Evolutionary conservation across 2,888 invertebrate species (phyloP).

Genomic region (Epinotia nisella): DNA sequence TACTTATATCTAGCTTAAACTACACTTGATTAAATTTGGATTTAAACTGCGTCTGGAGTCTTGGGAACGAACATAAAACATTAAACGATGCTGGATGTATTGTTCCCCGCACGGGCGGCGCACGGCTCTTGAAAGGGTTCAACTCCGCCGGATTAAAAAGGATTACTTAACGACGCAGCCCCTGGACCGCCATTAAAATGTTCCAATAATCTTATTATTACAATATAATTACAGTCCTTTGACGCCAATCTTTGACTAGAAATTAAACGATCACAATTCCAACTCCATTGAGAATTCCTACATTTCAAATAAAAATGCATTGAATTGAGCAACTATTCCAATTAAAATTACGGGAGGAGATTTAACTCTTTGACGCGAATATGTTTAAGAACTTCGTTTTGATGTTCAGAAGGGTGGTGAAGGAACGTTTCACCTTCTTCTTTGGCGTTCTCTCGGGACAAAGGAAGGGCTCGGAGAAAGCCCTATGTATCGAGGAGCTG

Average conservation of each 20-base stretch:
- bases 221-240: constrained; percentile 30
- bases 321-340: constrained; percentile 76
- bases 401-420: constrained; percentile 77
- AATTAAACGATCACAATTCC: constrained; percentile 49
- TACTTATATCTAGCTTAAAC: constrained; percentile 21
- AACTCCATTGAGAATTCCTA: constrained; percentile 25
- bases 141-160: constrained; percentile 37
- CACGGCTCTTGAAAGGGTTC: constrained; percentile 30
- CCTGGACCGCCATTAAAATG: constrained; percentile 40
- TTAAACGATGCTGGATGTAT: constrained; percentile 13
- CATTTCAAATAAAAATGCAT: constrained; percentile 69
- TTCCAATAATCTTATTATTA: constrained; percentile 36
- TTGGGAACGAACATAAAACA: constrained; percentile 23
- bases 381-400: constrained; percentile 80
- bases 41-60: constrained; percentile 25
- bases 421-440: constrained; percentile 80
- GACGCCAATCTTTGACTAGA: constrained; percentile 55
- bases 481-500: constrained; percentile 65
- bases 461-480: constrained; percentile 75
- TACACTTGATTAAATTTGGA: constrained; percentile 28
- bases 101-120: constrained; percentile 12
- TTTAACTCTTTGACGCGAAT: constrained; percentile 76
- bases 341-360: constrained; percentile 46
- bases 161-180: constrained; percentile 30
- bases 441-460: constrained; percentile 69